Conservation (phyloP, 2,888 invertebrate genomes). For the Patella depressa region DNA sequence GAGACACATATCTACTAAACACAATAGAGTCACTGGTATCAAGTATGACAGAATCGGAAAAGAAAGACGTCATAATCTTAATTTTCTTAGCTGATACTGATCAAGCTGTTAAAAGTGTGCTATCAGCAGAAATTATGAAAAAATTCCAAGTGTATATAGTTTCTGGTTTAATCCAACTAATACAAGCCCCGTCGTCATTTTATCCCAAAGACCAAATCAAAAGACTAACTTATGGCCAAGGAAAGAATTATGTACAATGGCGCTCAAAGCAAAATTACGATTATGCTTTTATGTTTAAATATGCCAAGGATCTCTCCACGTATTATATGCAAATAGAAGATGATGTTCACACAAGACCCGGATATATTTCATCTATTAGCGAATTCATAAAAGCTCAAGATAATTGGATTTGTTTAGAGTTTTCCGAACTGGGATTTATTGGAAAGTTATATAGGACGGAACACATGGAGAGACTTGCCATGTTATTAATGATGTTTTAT, state of each 20-base stretch:
- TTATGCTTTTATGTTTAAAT: slow-evolving; percentile 69
- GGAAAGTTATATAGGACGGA: slow-evolving; percentile 53
- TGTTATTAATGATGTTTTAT: slow-evolving; percentile 65
- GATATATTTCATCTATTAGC: slow-evolving; percentile 64
- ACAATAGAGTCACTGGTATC: slow-evolving; percentile 69
- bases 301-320: slow-evolving; percentile 60
- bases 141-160: slow-evolving; percentile 40
- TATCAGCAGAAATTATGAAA: slow-evolving; percentile 40
- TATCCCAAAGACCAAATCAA: slow-evolving; percentile 23
- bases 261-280: slow-evolving; percentile 71
- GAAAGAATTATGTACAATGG: slow-evolving; percentile 63
- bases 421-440: slow-evolving; percentile 58
- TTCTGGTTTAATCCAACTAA: slow-evolving; percentile 65
- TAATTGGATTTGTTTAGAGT: slow-evolving; percentile 55
- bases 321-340: slow-evolving; percentile 71
- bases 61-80: slow-evolving; percentile 65
- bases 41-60: slow-evolving; percentile 60
- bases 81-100: slow-evolving; percentile 71
- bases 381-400: slow-evolving; percentile 62
- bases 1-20: slow-evolving; percentile 65
- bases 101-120: slow-evolving; percentile 43
- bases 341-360: slow-evolving; percentile 65
- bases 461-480: slow-evolving; percentile 32
- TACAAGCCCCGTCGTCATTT: slow-evolving; percentile 50
- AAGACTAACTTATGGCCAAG: slow-evolving; percentile 28